Base-by-base conservation (phyloP, 2,797 vertebrate species). In the Falco peregrinus region DNA sequence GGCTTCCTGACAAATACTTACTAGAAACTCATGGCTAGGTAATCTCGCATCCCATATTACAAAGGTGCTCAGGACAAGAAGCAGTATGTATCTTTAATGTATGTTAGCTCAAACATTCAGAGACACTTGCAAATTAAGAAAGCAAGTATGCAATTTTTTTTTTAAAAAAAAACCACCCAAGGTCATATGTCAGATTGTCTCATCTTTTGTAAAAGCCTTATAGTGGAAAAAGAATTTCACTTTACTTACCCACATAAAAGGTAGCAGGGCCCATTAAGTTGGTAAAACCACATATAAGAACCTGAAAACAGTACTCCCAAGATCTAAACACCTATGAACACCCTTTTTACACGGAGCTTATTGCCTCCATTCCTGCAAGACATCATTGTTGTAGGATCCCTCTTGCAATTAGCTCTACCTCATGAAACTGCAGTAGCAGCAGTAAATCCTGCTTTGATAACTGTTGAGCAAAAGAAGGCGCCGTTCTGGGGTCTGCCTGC, bases 1-100 rank as follows among this genome's bases (percentile, higher is more conserved):
- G 65, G 84, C 75, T 92, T 80, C 70, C 16, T 82, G 87, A 94
- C 70, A 93, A 94, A 97, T 90, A 37, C 63, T 92, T 71, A 47
- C 83, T 76, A 87, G 75, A 83, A 96, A 60, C 64, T 68, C 50
- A 4, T 20, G 29, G 78, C 81, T 60, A 11, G 63, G 76, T 31
- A 69, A 65, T 70, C 53, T 89, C 19, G 56, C 84, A 63, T 9
- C 57, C 77, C 5, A 1, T 28, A 25, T n/a, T 43, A 31, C 45
- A 37, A 16, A 89, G 86, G 50, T 28, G 50, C 63, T 56, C 50
- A 64, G 89, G 80, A 85, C 8, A 31, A 82, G 84, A 22, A 63
- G 53, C 51, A 39, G 26, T 26, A 8, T 21, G 39, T 13, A 5
- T 69, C 48, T 84, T 48, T 17, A 84, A 54, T 51, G 61, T 29